Conservation (phyloP, 2,113 vertebrate species). For the Colius striatus region DNA sequence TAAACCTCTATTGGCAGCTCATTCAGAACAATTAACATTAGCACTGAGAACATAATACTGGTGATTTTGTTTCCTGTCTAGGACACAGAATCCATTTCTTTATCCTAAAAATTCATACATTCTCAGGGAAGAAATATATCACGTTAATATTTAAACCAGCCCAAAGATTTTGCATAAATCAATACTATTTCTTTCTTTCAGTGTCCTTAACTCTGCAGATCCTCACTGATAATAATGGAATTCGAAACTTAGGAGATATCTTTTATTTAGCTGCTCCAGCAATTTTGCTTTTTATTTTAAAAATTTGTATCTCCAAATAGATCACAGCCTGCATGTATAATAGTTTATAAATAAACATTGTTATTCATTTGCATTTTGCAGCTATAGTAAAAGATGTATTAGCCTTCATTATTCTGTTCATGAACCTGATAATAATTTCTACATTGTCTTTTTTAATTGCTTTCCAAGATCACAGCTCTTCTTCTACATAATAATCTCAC, state of each 20-base stretch:
- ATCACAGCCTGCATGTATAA: not conserved
- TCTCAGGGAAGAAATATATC: not conserved
- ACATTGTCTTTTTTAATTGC: constrained; percentile 67
- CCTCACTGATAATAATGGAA: not conserved
- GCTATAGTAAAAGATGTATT: not conserved
- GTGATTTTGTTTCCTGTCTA: not conserved
- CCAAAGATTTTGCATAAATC: not conserved
- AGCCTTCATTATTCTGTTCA: constrained; percentile 51
- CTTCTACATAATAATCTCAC: constrained; percentile 41
- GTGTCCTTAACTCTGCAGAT: not conserved
- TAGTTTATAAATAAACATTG: constrained; percentile 55
- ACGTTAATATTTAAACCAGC: not conserved
- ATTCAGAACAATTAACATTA: not conserved
- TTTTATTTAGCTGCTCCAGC: not conserved
- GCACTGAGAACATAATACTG: not conserved
- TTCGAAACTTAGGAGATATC: not conserved
- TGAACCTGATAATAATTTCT: constrained; percentile 51
- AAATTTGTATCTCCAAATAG: not conserved
- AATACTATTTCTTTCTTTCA: not conserved
- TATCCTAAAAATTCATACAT: not conserved
- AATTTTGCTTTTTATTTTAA: not conserved
- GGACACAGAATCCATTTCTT: not conserved
- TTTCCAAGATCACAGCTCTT: constrained; percentile 46
- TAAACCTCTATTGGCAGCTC: not conserved
- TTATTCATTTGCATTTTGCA: constrained; percentile 49